Percentiles rank a stretch among this genome's conserved stretches.
These are phyloP conservation scores for Bubo blakistoni DNA, from an alignment of 2,113 vertebrate species.

Conservation along the genomic window DNA sequence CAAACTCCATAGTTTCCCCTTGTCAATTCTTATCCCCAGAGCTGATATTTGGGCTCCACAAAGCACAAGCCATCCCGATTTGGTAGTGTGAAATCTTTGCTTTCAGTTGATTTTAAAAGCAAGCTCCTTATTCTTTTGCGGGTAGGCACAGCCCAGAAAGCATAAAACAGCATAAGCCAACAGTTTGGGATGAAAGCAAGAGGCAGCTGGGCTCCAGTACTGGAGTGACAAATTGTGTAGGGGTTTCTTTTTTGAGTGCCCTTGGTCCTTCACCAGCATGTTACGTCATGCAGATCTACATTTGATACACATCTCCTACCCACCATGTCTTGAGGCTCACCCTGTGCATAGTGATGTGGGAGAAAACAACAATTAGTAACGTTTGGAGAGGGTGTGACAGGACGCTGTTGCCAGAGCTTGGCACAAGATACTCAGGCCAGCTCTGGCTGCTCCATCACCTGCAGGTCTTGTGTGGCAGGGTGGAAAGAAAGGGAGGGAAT, in stretches of 20 bases:
- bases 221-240: neutral
- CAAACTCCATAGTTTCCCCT: neutral
- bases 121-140: neutral
- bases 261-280: neutral
- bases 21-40: neutral
- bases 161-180: neutral
- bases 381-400: neutral
- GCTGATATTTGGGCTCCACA: conserved; percentile 5
- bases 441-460: neutral
- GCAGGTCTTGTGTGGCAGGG: neutral
- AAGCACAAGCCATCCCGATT: conserved; percentile 28
- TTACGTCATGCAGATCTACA: neutral
- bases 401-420: fast-evolving
- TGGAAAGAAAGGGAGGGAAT: conserved; percentile 6
- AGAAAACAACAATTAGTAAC: neutral
- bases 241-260: neutral
- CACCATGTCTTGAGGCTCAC: neutral
- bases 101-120: conserved; percentile 32
- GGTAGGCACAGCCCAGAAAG: neutral
- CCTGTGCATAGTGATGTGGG: neutral
- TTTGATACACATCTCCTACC: neutral
- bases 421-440: neutral
- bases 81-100: conserved; percentile 53
- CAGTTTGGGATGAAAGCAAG: neutral
- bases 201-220: neutral